Evolutionary conservation across 2,888 invertebrate species (phyloP).

Genomic region (Caenorhabditis parvicauda): DNA sequence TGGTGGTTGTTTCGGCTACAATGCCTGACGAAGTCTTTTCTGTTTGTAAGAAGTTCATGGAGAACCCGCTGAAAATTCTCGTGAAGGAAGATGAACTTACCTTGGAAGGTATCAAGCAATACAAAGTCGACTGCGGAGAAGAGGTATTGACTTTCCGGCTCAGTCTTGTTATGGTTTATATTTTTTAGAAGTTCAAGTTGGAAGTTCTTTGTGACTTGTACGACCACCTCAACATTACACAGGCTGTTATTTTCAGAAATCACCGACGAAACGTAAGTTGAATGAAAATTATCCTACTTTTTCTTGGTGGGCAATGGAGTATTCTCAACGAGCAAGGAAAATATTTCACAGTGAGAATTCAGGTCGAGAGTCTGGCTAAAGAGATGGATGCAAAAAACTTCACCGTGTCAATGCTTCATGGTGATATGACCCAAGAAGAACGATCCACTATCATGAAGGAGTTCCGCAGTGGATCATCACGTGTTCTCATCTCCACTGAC

Average conservation of each 20-base stretch:
- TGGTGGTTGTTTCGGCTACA: constrained; percentile 93
- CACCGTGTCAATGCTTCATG: constrained; percentile 97
- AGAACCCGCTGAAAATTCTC: constrained; percentile 89
- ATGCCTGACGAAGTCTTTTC: constrained; percentile 97
- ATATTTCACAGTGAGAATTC: constrained; percentile 63
- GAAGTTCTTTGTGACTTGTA: constrained; percentile 92
- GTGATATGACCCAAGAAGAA: constrained; percentile 98
- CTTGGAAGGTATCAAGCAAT: constrained; percentile 82
- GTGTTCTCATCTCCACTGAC: constrained; percentile 97
- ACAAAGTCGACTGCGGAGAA: constrained; percentile 87
- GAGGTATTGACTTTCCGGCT: constrained; percentile 70
- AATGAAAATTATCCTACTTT: not conserved
- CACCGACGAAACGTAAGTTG: constrained; percentile 72
- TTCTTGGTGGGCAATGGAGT: too few relatives aligned
- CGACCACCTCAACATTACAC: constrained; percentile 96
- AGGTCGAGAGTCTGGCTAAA: constrained; percentile 88
- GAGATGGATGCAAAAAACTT: constrained; percentile 91
- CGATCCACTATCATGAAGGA: constrained; percentile 98
- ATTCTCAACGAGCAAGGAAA: too few relatives aligned
- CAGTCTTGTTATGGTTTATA: not conserved
- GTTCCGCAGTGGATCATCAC: constrained; percentile 85
- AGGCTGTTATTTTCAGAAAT: constrained; percentile 99
- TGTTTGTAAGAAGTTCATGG: constrained; percentile 95
- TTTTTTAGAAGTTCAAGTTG: constrained; percentile 66
- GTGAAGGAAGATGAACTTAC: constrained; percentile 95